Base-by-base conservation (phyloP, 2,888 invertebrate species). In the Thera britannica region DNA sequence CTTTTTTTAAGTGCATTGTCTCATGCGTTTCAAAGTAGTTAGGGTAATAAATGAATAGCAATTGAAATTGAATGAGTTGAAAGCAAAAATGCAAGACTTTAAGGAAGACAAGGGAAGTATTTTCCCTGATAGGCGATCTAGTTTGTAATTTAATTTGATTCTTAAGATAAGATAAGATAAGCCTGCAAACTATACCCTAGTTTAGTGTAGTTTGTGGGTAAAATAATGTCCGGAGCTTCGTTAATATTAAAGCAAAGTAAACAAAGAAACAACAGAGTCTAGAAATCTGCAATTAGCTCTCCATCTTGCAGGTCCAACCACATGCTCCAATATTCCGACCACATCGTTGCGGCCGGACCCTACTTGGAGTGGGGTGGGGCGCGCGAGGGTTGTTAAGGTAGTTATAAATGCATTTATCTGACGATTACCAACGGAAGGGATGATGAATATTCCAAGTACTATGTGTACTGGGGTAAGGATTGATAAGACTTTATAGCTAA, bases 341-440 rank as follows among this genome's bases (percentile, higher is more conserved):
- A 9, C 65, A 46, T 5, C 5, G 55, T n/a, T 59, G 65, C 48
- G 65, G 65, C 48, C 12, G 11, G 54, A 48, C 62, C 55, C 38
- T 59, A 34, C 46, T 34, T 48, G 57, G 51, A 57, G 61, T 49
- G 46, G 59, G 36, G 46, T 46, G n/a, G 55, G 58, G 35, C 35
- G 9, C n/a, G 11, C 35, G 57, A 56, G 38, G 60, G 65, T 60
- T 57, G 51, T 34, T 62, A 58, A 67, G 49, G 52, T 67, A 67
- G 52, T 62, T 58, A 66, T 56, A 57, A 58, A 48, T 54, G 57
- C 59, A 66, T 61, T 52, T 36, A 23, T 5, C 49, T 41, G 57
- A 41, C 38, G 56, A 60, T 35, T 60, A 41, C 41, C 46, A 41
- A 65, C 55, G 49, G n/a, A 34, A 52, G 34, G 9, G 1, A 8